Percentiles rank a stretch among this genome's conserved stretches.
These are phyloP conservation scores for Xestobium rufovillosum DNA, from an alignment of 2,888 invertebrate genomes.

Conservation along the genomic window DNA sequence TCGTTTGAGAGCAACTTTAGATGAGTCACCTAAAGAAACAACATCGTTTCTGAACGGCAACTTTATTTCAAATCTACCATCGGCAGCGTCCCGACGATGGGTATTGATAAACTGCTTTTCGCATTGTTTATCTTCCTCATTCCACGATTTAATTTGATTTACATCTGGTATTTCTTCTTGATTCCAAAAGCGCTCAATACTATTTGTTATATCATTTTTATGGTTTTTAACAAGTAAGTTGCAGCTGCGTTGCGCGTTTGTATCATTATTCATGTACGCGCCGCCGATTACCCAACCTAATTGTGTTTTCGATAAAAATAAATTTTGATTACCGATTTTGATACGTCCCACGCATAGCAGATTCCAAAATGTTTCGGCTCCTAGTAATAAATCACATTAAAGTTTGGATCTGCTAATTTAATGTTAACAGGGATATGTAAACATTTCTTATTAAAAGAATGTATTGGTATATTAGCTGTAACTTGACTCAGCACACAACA, in stretches of 20 bases:
- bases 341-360: not conserved
- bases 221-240: slow-evolving; percentile 3
- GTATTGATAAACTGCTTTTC: slow-evolving; percentile 7
- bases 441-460: too few relatives aligned
- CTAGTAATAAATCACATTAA: slow-evolving; percentile 4
- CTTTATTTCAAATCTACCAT: too few relatives aligned
- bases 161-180: slow-evolving; percentile 5
- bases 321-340: slow-evolving; percentile 3
- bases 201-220: not conserved
- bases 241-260: slow-evolving; percentile 1
- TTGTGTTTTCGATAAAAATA: not conserved
- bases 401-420: too few relatives aligned
- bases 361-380: slow-evolving; percentile 7
- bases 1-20: too few relatives aligned
- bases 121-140: too few relatives aligned
- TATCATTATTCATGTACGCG: not conserved
- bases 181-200: slow-evolving; percentile 1
- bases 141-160: not conserved
- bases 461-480: too few relatives aligned
- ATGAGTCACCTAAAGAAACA: too few relatives aligned
- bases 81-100: slow-evolving; percentile 1
- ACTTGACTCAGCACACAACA: too few relatives aligned
- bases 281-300: slow-evolving; percentile 8
- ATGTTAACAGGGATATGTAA: too few relatives aligned
- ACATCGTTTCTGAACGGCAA: too few relatives aligned